Percentiles rank a stretch among this genome's conserved stretches.
These are phyloP conservation scores for Spatula clypeata DNA, from an alignment of 2,797 vertebrate genomes.

Conservation along the genomic window DNA sequence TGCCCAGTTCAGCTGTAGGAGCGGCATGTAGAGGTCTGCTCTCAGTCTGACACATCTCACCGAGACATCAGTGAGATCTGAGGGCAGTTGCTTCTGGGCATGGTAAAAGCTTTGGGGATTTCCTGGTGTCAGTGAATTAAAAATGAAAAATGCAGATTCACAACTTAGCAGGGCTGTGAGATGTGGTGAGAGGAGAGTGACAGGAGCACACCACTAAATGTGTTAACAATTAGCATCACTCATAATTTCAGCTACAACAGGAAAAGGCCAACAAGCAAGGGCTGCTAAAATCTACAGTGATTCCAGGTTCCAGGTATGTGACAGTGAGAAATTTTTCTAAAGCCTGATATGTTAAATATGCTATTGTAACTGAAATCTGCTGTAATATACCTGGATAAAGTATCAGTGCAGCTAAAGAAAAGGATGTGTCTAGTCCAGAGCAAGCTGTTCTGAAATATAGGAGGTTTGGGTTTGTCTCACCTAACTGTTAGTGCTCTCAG, in stretches of 20 bases:
- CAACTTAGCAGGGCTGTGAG: not conserved
- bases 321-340: slow-evolving; percentile 17
- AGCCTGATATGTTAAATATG: slow-evolving; percentile 3
- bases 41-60: not conserved
- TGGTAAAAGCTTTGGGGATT: not conserved
- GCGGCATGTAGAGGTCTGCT: not conserved
- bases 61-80: not conserved
- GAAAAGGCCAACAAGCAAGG: not conserved
- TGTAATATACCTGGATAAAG: not conserved
- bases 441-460: not conserved
- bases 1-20: not conserved
- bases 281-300: slow-evolving; percentile 18
- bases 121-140: not conserved
- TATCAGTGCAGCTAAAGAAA: not conserved
- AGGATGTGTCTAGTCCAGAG: not conserved
- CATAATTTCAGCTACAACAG: not conserved
- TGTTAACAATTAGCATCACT: slow-evolving; percentile 27
- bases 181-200: not conserved
- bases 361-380: not conserved
- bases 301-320: not conserved
- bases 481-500: not conserved
- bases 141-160: not conserved
- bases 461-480: not conserved
- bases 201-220: not conserved
- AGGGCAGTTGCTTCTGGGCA: not conserved